phyloP scores from a whole-genome alignment of 2,797 vertebrate genomes.

The Enteromius mattozi region DNA sequence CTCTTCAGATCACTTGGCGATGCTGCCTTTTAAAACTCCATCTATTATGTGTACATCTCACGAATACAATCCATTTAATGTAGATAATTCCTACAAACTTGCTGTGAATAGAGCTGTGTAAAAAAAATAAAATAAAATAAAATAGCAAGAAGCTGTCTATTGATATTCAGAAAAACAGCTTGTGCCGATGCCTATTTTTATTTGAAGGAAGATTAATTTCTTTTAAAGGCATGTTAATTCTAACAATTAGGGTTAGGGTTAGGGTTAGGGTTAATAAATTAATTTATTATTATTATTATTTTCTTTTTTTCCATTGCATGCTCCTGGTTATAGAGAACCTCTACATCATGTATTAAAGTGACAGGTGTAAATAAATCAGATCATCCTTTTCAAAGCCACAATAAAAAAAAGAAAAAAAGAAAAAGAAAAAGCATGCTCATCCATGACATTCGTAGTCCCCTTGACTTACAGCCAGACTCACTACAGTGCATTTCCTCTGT shows the following conservation, averaged over 20 bases:
- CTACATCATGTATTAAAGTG: conserved; percentile 3
- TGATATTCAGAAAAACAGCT: background rate
- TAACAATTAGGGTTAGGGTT: too few relatives aligned
- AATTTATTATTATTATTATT: too few relatives aligned
- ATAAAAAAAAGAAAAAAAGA: background rate
- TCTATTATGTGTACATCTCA: conserved; percentile 61
- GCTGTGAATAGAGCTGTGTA: conserved; percentile 12
- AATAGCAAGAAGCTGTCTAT: conserved; percentile 8
- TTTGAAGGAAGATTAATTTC: background rate
- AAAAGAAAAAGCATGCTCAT: background rate
- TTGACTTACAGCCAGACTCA: conserved; percentile 33
- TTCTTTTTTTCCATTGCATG: background rate
- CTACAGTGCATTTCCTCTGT: conserved; percentile 37
- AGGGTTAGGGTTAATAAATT: too few relatives aligned
- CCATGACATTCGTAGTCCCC: conserved; percentile 10
- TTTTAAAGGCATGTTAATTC: background rate
- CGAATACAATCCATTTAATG: conserved; percentile 43
- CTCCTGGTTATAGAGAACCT: background rate
- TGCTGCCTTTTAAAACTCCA: conserved; percentile 60
- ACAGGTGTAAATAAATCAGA: conserved; percentile 30
- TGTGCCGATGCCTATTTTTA: background rate
- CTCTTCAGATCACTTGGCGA: conserved; percentile 57
- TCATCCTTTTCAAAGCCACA: conserved; percentile 9
- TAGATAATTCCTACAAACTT: conserved; percentile 33
- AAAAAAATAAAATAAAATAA: background rate